A percentile compares a stretch with the other conserved stretches of the same genome.
These are phyloP conservation scores for Bos taurus DNA, from an alignment of 2,113 vertebrate genomes.

Conservation along the genomic window DNA sequence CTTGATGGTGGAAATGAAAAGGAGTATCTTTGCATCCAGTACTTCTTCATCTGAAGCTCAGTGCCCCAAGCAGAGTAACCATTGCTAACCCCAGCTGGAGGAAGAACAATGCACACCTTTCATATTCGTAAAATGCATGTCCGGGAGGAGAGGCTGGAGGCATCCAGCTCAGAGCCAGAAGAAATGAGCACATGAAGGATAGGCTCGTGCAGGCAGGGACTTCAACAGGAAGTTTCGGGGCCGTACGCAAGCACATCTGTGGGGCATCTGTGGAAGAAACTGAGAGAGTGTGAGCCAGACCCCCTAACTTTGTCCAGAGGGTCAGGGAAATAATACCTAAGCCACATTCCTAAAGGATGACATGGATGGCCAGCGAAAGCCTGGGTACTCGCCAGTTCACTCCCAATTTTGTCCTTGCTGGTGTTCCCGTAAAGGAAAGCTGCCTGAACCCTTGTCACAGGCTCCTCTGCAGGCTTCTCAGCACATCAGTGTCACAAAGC, in stretches of 20 bases:
- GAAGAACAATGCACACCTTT: background rate
- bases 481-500: background rate
- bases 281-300: no score
- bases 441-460: accelerated
- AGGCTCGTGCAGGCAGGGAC: background rate
- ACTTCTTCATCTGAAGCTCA: background rate
- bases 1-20: background rate
- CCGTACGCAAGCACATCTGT: accelerated
- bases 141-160: background rate
- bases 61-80: background rate
- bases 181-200: background rate
- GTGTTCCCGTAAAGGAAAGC: background rate
- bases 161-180: background rate
- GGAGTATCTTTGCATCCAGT: no score
- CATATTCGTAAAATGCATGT: accelerated
- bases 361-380: background rate
- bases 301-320: background rate
- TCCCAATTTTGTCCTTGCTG: background rate
- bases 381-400: background rate
- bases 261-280: background rate
- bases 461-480: background rate
- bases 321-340: background rate
- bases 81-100: background rate
- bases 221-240: background rate
- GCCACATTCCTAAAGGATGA: background rate